A percentile compares a stretch with the other conserved stretches of the same genome.
Evolutionary conservation across 2,113 vertebrate species (phyloP).

Genomic region (Neolamprologus toae): DNA sequence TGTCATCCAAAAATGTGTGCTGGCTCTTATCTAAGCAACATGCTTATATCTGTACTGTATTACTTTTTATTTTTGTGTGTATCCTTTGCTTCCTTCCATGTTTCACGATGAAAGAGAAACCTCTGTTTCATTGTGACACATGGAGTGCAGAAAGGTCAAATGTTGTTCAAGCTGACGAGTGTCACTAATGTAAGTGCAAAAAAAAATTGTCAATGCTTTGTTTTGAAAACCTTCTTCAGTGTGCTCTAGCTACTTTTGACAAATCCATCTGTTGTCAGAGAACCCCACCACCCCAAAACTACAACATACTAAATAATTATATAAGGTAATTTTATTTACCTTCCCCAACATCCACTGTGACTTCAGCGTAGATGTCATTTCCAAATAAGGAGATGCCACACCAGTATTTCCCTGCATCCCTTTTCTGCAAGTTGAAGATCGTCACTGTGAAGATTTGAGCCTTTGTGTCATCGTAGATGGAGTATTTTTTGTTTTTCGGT

Average conservation of each 20-base stretch:
- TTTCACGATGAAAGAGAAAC: not conserved
- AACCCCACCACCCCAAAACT: not conserved
- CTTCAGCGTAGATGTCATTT: not conserved
- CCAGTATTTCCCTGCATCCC: not conserved
- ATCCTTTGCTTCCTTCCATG: not conserved
- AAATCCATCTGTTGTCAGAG: not conserved
- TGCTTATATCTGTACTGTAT: not conserved
- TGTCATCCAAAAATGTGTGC: not conserved
- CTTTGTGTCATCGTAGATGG: not conserved
- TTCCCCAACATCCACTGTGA: not conserved
- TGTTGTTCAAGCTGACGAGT: rapidly evolving
- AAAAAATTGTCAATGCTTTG: not conserved
- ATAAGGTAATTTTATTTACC: not conserved
- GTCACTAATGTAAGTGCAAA: not conserved
- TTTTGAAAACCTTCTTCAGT: rapidly evolving
- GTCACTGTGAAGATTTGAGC: not conserved
- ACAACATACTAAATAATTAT: not conserved
- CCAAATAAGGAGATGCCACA: not conserved
- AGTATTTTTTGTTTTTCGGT: not conserved
- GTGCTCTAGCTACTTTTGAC: not conserved
- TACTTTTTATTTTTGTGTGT: not conserved
- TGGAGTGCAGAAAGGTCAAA: not conserved
- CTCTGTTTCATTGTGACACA: not conserved
- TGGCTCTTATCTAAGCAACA: not conserved
- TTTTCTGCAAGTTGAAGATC: not conserved